Base-by-base conservation (phyloP, 2,113 vertebrate genomes). In the Hyperoodon ampullatus region DNA sequence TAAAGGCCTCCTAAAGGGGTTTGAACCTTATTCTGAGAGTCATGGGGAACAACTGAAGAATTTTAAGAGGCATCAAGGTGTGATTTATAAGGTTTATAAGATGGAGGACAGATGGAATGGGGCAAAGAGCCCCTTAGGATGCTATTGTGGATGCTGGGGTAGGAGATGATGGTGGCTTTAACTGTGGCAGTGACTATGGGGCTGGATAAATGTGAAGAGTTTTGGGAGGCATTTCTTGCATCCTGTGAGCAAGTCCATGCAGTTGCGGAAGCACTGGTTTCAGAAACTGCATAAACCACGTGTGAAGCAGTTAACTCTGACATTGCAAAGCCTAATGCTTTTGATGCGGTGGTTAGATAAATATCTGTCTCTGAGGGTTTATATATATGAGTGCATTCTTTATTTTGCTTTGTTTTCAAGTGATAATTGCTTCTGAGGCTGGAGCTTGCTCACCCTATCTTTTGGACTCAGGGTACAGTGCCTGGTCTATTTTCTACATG, bases 401-500 rank as follows among this genome's bases (percentile, higher is more conserved):
- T 91, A 74, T 95, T 83, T 87, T 53, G 50, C 93, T 90, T 96
- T 96, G 94, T 95, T 93, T 89, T 74, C 53, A 68, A 82, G 93
- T 98, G 98, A 98, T 99, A 98, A 99, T 98, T 98, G 96, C 98
- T 95, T 81, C 95, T 0, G 1, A 97, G 98, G 98, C 98, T 98
- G 90, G 96, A 98, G 97, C 98, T 98, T 97, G 97, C 89, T 98
- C 78, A 78, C 96, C 98, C 97, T 98, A 83, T 96, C 97, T 98
- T 95, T 98, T 97, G 96, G 97, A 98, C 97, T 98, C 98, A 94
- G 98, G 97, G 97, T 98, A 97, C 97, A 97, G 98, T 97, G 98
- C 98, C 98, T 98, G 98, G 97, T 99, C 99, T 99, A 99, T 99
- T 99, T 99, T 99, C 99, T 99, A 99, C 99, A 99, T 99, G 99